A percentile compares a stretch with the other conserved stretches of the same genome.
phyloP scores from a whole-genome alignment of 92 coral and sea anemone species.

The Scolanthus callimorphus region DNA sequence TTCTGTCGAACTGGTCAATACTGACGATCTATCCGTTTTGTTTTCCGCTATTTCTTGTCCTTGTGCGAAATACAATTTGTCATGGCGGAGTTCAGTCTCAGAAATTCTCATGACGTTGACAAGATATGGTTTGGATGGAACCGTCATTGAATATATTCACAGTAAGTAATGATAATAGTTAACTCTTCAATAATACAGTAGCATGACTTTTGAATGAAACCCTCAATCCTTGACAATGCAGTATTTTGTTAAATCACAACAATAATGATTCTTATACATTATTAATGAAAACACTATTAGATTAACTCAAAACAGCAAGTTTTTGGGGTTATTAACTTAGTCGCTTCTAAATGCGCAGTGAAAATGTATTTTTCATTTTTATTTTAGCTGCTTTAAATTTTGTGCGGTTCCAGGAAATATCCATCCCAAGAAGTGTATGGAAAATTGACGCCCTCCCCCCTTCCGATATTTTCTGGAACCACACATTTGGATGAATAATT shows the following conservation, averaged over 20 bases:
- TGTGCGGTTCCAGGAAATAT: no score
- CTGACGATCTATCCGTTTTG: slow-evolving; percentile 77
- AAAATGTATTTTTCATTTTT: background rate
- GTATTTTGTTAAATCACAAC: no score
- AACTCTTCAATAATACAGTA: background rate
- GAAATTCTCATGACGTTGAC: slow-evolving; percentile 84
- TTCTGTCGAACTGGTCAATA: slow-evolving; percentile 78
- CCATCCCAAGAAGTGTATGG: no score
- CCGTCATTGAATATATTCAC: slow-evolving; percentile 77
- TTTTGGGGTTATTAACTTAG: background rate
- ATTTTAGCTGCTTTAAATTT: no score
- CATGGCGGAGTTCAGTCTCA: slow-evolving; percentile 87
- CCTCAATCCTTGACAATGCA: no score
- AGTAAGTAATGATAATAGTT: slow-evolving; percentile 30
- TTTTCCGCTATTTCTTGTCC: slow-evolving; percentile 88
- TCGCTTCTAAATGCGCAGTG: background rate
- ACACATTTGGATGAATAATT: no score
- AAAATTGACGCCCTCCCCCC: no score
- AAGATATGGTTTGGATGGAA: slow-evolving; percentile 73
- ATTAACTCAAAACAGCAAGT: no score
- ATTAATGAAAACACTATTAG: no score
- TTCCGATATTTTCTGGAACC: no score
- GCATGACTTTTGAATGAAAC: no score
- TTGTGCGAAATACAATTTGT: slow-evolving; percentile 60
- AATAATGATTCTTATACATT: no score